Conservation (phyloP, 2,888 invertebrate genomes). For the Torymus auratus region DNA sequence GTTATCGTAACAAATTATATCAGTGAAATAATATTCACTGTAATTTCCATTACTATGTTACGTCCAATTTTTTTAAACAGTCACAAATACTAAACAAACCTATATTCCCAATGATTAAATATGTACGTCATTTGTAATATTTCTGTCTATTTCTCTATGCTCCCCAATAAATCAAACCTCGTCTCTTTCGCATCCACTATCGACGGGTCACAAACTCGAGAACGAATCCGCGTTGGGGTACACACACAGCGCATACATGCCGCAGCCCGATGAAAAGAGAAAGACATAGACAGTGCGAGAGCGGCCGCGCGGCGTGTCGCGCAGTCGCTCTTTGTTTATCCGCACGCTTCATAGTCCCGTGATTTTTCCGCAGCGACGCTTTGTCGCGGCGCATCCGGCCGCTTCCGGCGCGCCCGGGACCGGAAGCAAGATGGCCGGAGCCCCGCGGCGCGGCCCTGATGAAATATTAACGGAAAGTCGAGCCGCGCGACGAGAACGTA, state of each 20-base stretch:
- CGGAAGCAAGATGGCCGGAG: slow-evolving; percentile 74
- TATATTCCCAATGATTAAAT: no score
- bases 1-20: no score
- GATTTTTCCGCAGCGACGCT: slow-evolving; percentile 74
- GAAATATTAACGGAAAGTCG: slow-evolving; percentile 74
- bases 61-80: no score
- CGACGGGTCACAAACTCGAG: neutral
- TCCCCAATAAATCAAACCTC: slow-evolving; percentile 38
- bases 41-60: no score
- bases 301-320: neutral
- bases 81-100: no score
- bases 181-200: neutral
- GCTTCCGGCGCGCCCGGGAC: slow-evolving; percentile 71
- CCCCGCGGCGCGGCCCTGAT: slow-evolving; percentile 66
- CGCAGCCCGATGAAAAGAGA: slow-evolving; percentile 3
- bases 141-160: slow-evolving; percentile 22
- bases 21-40: no score
- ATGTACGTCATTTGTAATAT: no score
- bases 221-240: slow-evolving; percentile 4
- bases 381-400: slow-evolving; percentile 73
- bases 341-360: slow-evolving; percentile 70
- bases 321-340: slow-evolving; percentile 66
- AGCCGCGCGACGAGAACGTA: slow-evolving; percentile 59
- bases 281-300: slow-evolving; percentile 4
- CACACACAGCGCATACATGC: neutral